Evolutionary conservation across 2,797 vertebrate species (phyloP).

Genomic region (Phylloscopus collybita): DNA sequence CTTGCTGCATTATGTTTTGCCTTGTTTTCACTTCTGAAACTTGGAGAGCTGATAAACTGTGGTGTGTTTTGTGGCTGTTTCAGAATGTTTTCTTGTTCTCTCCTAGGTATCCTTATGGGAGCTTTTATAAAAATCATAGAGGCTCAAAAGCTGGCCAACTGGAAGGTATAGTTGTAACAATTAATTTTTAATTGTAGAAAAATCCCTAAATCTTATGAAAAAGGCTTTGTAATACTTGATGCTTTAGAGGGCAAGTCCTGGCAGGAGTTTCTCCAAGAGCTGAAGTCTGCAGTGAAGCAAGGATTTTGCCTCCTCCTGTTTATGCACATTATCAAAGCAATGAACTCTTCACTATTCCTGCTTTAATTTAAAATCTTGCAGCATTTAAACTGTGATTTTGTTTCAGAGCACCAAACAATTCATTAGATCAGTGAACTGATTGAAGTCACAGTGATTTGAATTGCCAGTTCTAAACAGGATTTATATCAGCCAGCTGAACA

Average conservation of each 20-base stretch:
- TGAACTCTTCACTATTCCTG: not conserved
- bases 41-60: not conserved
- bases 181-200: not conserved
- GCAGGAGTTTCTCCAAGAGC: not conserved
- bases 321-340: not conserved
- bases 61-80: not conserved
- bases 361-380: not conserved
- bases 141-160: conserved; percentile 96
- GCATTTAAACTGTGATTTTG: not conserved
- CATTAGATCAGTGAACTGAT: not conserved
- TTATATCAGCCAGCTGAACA: not conserved
- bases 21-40: not conserved
- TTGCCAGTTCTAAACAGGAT: not conserved
- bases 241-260: not conserved
- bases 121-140: conserved; percentile 98
- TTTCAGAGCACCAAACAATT: not conserved
- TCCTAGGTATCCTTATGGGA: conserved; percentile 96
- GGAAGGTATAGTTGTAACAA: conserved; percentile 87
- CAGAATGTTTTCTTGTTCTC: conserved; percentile 43
- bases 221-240: not conserved
- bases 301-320: not conserved
- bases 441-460: not conserved
- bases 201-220: not conserved
- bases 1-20: not conserved
- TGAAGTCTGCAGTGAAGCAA: not conserved